Conservation (phyloP, 1,140 invertebrate species). For the Neoseiulus cucumeris region DNA sequence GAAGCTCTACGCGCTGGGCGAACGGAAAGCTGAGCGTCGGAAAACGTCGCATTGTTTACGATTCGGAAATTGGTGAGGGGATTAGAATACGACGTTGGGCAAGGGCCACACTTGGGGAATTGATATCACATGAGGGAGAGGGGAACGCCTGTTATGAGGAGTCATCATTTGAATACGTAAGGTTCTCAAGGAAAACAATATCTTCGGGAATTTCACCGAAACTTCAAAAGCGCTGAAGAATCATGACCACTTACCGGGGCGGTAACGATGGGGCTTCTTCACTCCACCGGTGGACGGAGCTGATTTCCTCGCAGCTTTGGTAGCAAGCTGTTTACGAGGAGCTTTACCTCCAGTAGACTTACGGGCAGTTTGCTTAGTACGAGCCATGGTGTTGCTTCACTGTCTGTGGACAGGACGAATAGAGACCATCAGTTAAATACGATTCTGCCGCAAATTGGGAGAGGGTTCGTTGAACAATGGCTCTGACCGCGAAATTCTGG, state of each 20-base stretch:
- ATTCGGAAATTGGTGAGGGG: no score
- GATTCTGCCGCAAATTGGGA: neutral
- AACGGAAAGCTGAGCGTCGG: no score
- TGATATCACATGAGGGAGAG: no score
- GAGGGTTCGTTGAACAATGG: neutral
- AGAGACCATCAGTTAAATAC: neutral
- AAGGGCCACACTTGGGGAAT: no score
- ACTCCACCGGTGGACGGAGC: constrained; percentile 64
- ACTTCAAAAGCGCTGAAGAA: no score
- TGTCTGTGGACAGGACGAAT: neutral
- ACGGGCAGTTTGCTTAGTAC: constrained; percentile 66
- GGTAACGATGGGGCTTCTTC: constrained; percentile 42
- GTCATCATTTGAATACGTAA: no score
- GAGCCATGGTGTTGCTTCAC: constrained; percentile 38
- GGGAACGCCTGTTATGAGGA: no score
- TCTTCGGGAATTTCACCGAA: no score
- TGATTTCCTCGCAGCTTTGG: constrained; percentile 44
- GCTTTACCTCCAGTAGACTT: constrained; percentile 62
- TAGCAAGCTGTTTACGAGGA: constrained; percentile 63
- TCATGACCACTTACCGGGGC: constrained; percentile 28
- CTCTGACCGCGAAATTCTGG: neutral
- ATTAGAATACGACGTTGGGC: no score
- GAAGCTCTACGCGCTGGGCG: no score
- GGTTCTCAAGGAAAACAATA: no score
- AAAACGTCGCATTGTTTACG: no score